Evolutionary conservation across 2,888 invertebrate genomes (phyloP).

Genomic region (Pimpla rufipes): DNA sequence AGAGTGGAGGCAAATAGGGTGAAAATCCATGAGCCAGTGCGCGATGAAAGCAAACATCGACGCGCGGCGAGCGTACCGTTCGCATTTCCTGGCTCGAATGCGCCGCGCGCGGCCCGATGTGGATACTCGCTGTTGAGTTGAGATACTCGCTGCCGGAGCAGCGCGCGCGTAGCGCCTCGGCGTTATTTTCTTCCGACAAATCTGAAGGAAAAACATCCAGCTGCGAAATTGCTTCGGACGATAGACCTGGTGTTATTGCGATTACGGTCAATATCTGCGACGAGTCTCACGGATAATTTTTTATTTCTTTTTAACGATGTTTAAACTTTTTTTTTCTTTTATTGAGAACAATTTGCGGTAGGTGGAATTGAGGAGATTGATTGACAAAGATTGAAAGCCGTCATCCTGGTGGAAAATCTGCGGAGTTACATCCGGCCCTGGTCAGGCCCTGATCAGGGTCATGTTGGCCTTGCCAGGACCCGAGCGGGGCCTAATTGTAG

Average conservation of each 20-base stretch:
- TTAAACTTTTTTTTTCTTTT: too few relatives aligned
- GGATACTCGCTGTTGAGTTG: slow-evolving; percentile 29
- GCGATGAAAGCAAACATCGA: slow-evolving; percentile 61
- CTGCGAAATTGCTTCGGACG: slow-evolving; percentile 55
- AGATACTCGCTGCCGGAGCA: slow-evolving; percentile 38
- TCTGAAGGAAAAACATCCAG: slow-evolving; percentile 25
- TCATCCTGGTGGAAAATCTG: too few relatives aligned
- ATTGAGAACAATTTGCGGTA: too few relatives aligned
- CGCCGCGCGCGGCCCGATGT: slow-evolving; percentile 14
- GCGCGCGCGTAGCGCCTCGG: slow-evolving; percentile 30
- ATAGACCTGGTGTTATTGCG: slow-evolving; percentile 39
- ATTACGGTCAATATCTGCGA: slow-evolving; percentile 29
- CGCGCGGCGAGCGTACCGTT: slow-evolving; percentile 24
- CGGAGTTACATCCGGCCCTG: too few relatives aligned
- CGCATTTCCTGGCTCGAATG: slow-evolving; percentile 49
- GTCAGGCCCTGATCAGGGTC: too few relatives aligned
- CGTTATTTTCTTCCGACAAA: slow-evolving; percentile 62
- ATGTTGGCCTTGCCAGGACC: too few relatives aligned
- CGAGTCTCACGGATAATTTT: too few relatives aligned
- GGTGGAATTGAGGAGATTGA: too few relatives aligned
- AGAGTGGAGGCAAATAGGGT: slow-evolving; percentile 65
- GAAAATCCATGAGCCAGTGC: slow-evolving; percentile 62
- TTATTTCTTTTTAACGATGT: too few relatives aligned
- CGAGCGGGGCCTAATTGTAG: too few relatives aligned
- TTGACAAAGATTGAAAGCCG: too few relatives aligned